Conservation (phyloP, 1,140 invertebrate species). For the Brachystomella parvula region DNA sequence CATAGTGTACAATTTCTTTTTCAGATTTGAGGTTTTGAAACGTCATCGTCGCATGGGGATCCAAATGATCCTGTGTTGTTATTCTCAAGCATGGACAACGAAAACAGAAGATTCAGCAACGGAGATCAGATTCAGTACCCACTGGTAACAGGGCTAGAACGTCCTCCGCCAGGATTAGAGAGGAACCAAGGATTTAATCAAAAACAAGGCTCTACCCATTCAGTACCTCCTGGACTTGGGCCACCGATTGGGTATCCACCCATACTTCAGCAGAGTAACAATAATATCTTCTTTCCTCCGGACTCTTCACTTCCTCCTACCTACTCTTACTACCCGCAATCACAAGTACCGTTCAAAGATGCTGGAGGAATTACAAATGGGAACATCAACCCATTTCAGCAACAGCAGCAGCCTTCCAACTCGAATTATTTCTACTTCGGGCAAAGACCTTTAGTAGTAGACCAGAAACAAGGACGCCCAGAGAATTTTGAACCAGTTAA, state of each 20-base stretch:
- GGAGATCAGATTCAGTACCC: not conserved
- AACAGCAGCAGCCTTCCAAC: not conserved
- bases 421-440: not conserved
- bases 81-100: not conserved
- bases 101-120: not conserved
- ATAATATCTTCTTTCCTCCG: not conserved
- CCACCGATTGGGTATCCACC: not conserved
- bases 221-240: too few relatives aligned
- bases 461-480: not conserved
- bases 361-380: not conserved
- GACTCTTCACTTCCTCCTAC: not conserved
- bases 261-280: not conserved
- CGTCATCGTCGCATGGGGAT: not conserved
- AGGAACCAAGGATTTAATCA: not conserved
- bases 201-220: not conserved
- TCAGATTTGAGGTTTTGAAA: too few relatives aligned
- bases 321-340: not conserved
- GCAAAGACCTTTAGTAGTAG: not conserved
- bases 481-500: not conserved
- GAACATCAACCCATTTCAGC: not conserved
- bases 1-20: not conserved
- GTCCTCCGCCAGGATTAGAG: constrained; percentile 7
- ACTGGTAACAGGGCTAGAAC: not conserved
- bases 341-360: not conserved
- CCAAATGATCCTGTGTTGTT: not conserved